Conservation (phyloP, 1,140 invertebrate species). For the Catajapyx aquilonaris region DNA sequence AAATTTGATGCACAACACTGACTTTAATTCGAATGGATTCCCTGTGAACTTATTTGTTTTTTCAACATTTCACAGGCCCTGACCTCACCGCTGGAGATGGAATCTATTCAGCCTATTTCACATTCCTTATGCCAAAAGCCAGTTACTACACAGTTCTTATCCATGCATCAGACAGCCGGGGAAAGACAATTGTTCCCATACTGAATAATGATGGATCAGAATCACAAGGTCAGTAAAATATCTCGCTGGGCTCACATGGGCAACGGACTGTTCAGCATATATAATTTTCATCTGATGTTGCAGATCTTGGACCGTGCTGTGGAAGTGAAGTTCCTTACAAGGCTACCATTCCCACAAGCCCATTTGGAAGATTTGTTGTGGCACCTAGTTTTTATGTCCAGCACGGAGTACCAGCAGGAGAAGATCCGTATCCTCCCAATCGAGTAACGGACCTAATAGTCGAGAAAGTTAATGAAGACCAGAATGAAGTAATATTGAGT, state of each 20-base stretch:
- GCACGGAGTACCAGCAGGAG: constrained; percentile 10
- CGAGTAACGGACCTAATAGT: constrained; percentile 14
- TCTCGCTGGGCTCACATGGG: too few species aligned
- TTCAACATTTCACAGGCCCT: constrained; percentile 10
- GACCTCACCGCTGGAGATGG: constrained; percentile 14
- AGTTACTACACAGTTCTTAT: constrained; percentile 14
- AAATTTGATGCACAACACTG: too few species aligned
- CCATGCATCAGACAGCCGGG: constrained; percentile 13
- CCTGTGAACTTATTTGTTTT: too few species aligned
- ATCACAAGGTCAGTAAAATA: too few species aligned
- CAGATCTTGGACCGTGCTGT: constrained; percentile 14
- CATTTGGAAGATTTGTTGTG: constrained; percentile 12
- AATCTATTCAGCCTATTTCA: constrained; percentile 16
- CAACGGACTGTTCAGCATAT: too few species aligned
- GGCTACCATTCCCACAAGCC: constrained; percentile 12
- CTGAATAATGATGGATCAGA: too few species aligned
- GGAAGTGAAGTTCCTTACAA: constrained; percentile 15
- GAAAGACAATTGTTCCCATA: constrained; percentile 14
- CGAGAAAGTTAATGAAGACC: constrained; percentile 12
- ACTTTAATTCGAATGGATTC: too few species aligned
- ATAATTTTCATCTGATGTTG: too few species aligned
- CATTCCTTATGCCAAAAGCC: constrained; percentile 13
- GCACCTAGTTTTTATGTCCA: constrained; percentile 12
- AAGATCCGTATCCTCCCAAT: constrained; percentile 15
- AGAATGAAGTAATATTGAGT: constrained; percentile 14